A percentile compares a stretch with the other conserved stretches of the same genome.
Conservation (phyloP, 1,140 invertebrate species). For the Delia radicum region DNA sequence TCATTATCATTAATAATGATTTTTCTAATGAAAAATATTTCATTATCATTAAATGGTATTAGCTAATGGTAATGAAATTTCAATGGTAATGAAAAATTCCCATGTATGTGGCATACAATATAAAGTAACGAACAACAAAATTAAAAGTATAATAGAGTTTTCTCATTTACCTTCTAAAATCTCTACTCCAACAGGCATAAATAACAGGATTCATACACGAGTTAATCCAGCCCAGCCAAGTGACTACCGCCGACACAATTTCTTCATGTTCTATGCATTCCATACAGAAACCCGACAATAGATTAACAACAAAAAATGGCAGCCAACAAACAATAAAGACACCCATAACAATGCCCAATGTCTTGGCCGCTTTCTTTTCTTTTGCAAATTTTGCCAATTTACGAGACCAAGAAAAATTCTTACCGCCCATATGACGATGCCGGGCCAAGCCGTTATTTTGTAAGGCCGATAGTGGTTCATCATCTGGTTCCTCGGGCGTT, state of each 20-base stretch:
- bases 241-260: slow-evolving; percentile 88
- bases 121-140: background rate
- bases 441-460: slow-evolving; percentile 73
- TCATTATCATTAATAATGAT: too few species aligned
- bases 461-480: slow-evolving; percentile 70
- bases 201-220: slow-evolving; percentile 97
- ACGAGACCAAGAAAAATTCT: slow-evolving; percentile 85
- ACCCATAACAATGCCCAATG: slow-evolving; percentile 94
- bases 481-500: slow-evolving; percentile 67
- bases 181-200: slow-evolving; percentile 94
- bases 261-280: slow-evolving; percentile 86
- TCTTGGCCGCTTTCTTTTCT: slow-evolving; percentile 95
- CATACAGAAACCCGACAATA: slow-evolving; percentile 86
- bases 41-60: too few species aligned
- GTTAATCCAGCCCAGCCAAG: slow-evolving; percentile 99
- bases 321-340: slow-evolving; percentile 98
- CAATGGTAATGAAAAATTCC: too few species aligned
- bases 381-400: slow-evolving; percentile 91
- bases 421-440: slow-evolving; percentile 59
- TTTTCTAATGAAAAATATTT: too few species aligned
- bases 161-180: slow-evolving; percentile 80
- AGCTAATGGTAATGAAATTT: too few species aligned
- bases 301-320: slow-evolving; percentile 97
- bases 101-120: too few species aligned
- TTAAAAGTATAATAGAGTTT: background rate